phyloP scores from a whole-genome alignment of 2,888 invertebrate genomes.

The Entomobrya proxima region DNA sequence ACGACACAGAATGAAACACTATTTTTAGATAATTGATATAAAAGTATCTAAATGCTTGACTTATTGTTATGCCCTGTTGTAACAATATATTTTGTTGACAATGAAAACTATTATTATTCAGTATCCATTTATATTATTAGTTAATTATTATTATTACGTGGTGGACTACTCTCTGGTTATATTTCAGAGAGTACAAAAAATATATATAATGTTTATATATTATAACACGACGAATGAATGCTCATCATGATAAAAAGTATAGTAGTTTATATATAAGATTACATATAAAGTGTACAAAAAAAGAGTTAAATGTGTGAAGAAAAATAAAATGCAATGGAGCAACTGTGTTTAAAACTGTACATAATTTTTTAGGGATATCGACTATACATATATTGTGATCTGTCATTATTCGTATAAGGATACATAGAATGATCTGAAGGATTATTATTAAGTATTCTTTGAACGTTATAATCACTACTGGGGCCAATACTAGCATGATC shows the following conservation, averaged over 20 bases:
- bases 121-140: background rate
- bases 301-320: too few relatives aligned
- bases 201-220: background rate
- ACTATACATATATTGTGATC: conserved; percentile 56
- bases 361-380: conserved; percentile 47
- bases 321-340: too few relatives aligned
- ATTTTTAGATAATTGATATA: conserved; percentile 29
- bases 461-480: background rate
- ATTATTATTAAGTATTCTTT: conserved; percentile 25
- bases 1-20: background rate
- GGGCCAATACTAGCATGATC: background rate
- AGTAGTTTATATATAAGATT: too few relatives aligned
- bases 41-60: background rate
- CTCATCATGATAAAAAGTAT: background rate
- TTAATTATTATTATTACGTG: background rate
- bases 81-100: conserved; percentile 16
- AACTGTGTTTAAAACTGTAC: too few relatives aligned
- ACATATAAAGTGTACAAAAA: too few relatives aligned
- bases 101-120: conserved; percentile 6
- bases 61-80: background rate
- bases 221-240: conserved; percentile 21
- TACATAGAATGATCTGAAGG: conserved; percentile 23
- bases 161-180: background rate
- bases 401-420: conserved; percentile 39
- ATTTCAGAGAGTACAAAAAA: background rate